Evolutionary conservation across 37 sponge, comb jelly and placozoan genomes (phyloP), one percentile per base, ranked within the genome.

Genomic region (Cliona cf. orientalis): DNA sequence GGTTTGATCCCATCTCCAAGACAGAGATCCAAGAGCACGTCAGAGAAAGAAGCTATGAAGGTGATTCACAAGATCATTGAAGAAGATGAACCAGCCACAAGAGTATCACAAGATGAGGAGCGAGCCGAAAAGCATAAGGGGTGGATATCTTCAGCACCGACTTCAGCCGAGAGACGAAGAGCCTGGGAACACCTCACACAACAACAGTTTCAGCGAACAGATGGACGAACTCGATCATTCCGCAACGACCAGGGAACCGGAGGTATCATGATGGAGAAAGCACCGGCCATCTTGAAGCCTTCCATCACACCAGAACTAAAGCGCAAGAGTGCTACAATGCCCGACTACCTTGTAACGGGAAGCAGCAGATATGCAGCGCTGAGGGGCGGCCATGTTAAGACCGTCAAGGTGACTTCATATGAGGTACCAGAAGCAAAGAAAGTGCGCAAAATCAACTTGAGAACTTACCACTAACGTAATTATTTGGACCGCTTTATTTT

Each of bases 251-350:
- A 57, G n/a, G 82, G 61, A 12, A 49, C 17, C 5, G 9, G 23
- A 21, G 4, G 58, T 23, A 44, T 4, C 33, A 43, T 33, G 46
- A 55, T 19, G 14, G 33, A 46, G 33, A 59, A 17, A 26, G 35
- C 42, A 21, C 42, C 64, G 40, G 46, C 49, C 17, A 5, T 32
- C 34, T 40, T 46, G 32, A 46, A 29, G 23, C 1, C 60, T 19
- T 62, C 72, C 42, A 26, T 26, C 35, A 69, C 86, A 14, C 70
- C 77, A 3, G 76, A 71, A 69, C 1, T 63, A 31, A 46, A 44
- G 35, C 80, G 73, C 17, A 70, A 62, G 55, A 40, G 78, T 49
- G 36, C 80, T n/a, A 79, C 87, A 0, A 71, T 86, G 80, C 87
- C 87, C 5, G 80, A 79, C 26, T 65, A 83, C 38, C 36, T 71